Conservation (phyloP, 2,888 invertebrate species). For the Heteropelma amictum region DNA sequence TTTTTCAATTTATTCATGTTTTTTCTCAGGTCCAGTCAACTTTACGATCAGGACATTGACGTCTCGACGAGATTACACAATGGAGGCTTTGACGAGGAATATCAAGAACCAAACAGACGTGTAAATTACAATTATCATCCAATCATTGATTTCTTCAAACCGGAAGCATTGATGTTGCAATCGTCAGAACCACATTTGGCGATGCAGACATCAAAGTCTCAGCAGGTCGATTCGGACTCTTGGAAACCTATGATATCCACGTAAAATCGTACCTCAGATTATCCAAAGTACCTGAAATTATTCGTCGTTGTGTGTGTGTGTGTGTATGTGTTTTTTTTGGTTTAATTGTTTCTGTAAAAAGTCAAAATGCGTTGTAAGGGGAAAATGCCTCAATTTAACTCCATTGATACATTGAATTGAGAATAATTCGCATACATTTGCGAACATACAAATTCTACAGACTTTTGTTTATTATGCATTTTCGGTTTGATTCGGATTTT, state of each 20-base stretch:
- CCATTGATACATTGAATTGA: too few relatives aligned
- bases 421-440: constrained; percentile 1
- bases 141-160: constrained; percentile 88
- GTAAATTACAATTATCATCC: constrained; percentile 91
- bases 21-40: constrained; percentile 65
- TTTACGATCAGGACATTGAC: constrained; percentile 66
- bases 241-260: constrained; percentile 75
- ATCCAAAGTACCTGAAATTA: constrained; percentile 67
- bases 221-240: constrained; percentile 56
- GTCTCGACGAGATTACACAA: constrained; percentile 64
- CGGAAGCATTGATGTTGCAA: constrained; percentile 75
- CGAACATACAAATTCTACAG: constrained; percentile 1
- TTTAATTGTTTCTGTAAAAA: too few relatives aligned
- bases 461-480: constrained; percentile 16
- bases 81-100: constrained; percentile 73
- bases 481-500: background rate
- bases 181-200: constrained; percentile 60
- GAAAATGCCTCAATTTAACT: too few relatives aligned
- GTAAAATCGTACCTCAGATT: constrained; percentile 54
- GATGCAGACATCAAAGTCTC: constrained; percentile 49
- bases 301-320: background rate
- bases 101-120: constrained; percentile 78
- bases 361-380: too few relatives aligned
- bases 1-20: too few relatives aligned
- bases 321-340: constrained; percentile 20